Evolutionary conservation across 2,113 vertebrate genomes (phyloP).

Genomic region (Peucedramus taeniatus): DNA sequence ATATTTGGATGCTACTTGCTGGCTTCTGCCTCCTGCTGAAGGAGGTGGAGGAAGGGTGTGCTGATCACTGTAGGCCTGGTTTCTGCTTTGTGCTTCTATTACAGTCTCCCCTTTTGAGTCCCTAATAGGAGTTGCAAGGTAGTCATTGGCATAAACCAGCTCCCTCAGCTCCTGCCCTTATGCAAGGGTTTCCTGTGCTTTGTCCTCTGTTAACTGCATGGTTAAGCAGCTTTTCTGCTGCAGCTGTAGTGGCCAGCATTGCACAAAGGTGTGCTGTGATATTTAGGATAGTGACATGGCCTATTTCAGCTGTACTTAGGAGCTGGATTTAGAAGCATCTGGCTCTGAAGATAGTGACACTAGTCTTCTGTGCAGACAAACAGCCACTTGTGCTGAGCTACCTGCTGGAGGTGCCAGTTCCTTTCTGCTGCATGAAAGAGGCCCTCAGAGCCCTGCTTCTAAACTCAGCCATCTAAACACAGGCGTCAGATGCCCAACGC

Average conservation of each 20-base stretch:
- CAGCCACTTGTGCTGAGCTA: neutral
- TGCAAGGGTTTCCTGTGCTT: neutral
- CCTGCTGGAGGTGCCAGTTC: neutral
- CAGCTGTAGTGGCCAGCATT: fast-evolving
- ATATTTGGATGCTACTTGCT: neutral
- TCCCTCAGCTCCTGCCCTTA: neutral
- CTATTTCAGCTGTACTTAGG: neutral
- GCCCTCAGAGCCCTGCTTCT: neutral
- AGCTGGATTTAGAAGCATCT: neutral
- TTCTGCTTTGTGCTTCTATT: neutral
- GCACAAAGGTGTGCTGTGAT: neutral
- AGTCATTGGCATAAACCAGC: neutral
- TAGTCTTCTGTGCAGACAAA: neutral
- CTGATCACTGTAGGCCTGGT: fast-evolving
- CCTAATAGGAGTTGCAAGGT: neutral
- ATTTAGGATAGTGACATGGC: neutral
- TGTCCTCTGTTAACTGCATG: neutral
- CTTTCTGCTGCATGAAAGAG: neutral
- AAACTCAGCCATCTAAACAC: neutral
- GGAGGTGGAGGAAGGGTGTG: neutral
- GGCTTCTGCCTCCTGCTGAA: neutral
- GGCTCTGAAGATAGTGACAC: neutral
- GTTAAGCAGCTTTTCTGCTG: neutral
- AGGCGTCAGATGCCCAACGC: neutral
- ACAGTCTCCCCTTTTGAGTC: neutral